Evolutionary conservation across 2,797 vertebrate species (phyloP).

Genomic region (Sarcophilus harrisii): DNA sequence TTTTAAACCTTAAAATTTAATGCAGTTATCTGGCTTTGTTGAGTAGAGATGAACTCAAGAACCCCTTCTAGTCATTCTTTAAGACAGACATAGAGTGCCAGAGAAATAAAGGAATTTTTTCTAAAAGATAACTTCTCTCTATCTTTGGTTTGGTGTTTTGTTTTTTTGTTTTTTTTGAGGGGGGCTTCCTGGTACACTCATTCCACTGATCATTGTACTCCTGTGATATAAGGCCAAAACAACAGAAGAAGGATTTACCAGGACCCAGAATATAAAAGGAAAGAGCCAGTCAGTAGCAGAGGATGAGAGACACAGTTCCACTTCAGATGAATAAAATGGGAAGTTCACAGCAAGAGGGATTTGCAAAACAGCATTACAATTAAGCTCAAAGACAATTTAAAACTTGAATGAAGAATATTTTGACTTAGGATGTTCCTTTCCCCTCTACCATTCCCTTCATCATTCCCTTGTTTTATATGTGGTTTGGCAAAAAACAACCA

Average conservation of each 20-base stretch:
- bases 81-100: background rate
- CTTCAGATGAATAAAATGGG: background rate
- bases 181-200: background rate
- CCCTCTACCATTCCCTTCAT: background rate
- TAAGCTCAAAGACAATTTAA: background rate
- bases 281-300: background rate
- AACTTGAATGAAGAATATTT: background rate
- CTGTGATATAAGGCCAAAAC: background rate
- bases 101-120: background rate
- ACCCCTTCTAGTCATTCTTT: background rate
- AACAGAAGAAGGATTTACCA: background rate
- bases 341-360: background rate
- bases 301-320: background rate
- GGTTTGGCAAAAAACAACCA: conserved; percentile 15
- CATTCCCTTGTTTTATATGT: background rate
- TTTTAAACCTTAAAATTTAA: background rate
- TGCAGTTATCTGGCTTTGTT: background rate
- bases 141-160: background rate
- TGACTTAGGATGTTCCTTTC: background rate
- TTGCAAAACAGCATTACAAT: background rate
- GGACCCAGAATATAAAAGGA: background rate
- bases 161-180: background rate
- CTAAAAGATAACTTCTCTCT: background rate
- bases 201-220: background rate
- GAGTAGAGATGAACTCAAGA: background rate